Base-by-base conservation (phyloP, 2,888 invertebrate genomes). In the Lasius fuliginosus region DNA sequence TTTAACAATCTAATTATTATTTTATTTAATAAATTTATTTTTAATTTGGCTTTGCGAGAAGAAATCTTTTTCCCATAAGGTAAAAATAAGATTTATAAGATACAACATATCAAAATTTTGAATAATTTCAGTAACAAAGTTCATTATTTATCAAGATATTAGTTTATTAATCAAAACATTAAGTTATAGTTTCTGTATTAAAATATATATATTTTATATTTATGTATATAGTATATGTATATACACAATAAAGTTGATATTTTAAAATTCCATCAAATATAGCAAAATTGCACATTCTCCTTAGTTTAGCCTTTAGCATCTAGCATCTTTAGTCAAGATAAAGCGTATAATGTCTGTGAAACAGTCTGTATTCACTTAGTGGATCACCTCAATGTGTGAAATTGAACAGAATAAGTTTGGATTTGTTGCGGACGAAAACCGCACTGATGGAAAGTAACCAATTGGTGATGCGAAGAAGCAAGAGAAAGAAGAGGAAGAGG, bases 351-450 rank as follows among this genome's bases (percentile, higher is more conserved):
- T 68, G 42, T n/a, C 12, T 58, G 36, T 36, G 27, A 12, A 30
- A 60, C 56, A 36, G 1, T 27, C 46, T 53, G 60, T 64, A 69
- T 76, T 62, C 67, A 60, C 53, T 60, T 60, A 33, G 49, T 40
- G 56, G 56, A 82, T 68, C 49, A 1, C 12, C 49, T 83, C 88
- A 46, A 76, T 91, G 90, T 89, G 90, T 88, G 89, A 91, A 92
- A 90, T 92, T 92, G 83, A 71, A 68, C 53, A 30, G 40, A 69
- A 83, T 60, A 79, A 62, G 36, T 36, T 75, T 53, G 53, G 53
- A 53, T 53, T 53, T 53, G n/a, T 53, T 53, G n/a, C 40, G 56
- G 62, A 30, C n/a, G 53, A 42, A 42, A 49, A 58, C 23, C 46
- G 71, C 42, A 65, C 67, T 60, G 81, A 82, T 67, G 82, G 73